Evolutionary conservation across 2,797 vertebrate genomes (phyloP).

Genomic region (Tangara arthus): DNA sequence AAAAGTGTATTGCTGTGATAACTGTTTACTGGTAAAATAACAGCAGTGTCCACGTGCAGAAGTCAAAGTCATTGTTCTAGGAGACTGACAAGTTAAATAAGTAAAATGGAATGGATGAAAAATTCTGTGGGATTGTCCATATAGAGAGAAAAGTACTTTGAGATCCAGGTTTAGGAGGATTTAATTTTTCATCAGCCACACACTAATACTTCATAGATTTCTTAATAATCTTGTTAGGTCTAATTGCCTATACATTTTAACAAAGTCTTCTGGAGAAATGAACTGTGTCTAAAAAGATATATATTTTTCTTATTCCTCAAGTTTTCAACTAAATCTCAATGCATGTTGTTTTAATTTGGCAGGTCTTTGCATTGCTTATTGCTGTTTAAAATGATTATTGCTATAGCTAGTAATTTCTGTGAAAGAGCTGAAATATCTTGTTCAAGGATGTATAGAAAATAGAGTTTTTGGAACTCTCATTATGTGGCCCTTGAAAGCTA

Average conservation of each 20-base stretch:
- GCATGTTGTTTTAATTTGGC: background rate
- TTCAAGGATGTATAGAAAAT: background rate
- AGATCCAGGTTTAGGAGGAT: background rate
- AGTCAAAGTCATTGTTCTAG: background rate
- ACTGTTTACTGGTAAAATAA: background rate
- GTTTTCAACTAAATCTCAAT: background rate
- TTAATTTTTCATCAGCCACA: background rate
- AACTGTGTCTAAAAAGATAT: background rate
- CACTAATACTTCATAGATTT: background rate
- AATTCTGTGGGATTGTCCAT: background rate
- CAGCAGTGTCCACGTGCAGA: background rate
- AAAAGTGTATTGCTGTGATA: background rate
- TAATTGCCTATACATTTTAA: background rate
- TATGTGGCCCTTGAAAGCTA: background rate
- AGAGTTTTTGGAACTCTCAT: background rate
- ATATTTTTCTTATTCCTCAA: background rate
- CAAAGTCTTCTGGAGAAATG: background rate
- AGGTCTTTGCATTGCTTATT: background rate
- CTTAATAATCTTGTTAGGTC: background rate
- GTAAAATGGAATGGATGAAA: background rate
- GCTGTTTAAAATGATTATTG: background rate
- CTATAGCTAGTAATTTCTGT: background rate
- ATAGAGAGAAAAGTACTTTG: background rate
- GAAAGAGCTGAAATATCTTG: background rate
- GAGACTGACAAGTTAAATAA: background rate